Evolutionary conservation across 1,140 invertebrate genomes (phyloP).

Genomic region (Drosophila biarmipes): DNA sequence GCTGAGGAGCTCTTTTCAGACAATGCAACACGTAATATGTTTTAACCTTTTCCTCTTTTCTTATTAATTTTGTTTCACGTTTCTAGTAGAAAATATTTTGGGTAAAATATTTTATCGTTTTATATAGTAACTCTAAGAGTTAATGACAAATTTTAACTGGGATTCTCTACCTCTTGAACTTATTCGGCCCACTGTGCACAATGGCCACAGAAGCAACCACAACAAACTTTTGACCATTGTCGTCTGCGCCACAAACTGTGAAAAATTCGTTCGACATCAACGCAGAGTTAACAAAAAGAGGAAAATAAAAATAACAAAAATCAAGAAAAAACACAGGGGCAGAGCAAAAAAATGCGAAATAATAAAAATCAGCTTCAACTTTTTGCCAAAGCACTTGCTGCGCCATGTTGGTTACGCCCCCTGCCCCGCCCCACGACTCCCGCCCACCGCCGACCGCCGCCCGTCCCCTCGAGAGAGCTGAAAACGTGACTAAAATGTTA

Average conservation of each 20-base stretch:
- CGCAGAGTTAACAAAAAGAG: constrained; percentile 14
- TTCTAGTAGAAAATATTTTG: no score
- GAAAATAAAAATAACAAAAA: constrained; percentile 22
- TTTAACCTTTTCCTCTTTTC: no score
- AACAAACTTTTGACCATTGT: constrained; percentile 49
- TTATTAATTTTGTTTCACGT: no score
- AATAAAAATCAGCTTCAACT: constrained; percentile 69
- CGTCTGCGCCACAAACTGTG: constrained; percentile 59
- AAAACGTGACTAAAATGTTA: constrained; percentile 80
- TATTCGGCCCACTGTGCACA: constrained; percentile 26
- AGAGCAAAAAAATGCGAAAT: constrained; percentile 35
- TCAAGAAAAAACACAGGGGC: constrained; percentile 4
- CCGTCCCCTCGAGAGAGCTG: constrained; percentile 7
- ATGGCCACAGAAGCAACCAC: constrained; percentile 35
- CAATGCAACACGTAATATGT: no score
- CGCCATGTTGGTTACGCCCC: constrained; percentile 76
- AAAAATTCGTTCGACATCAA: constrained; percentile 78
- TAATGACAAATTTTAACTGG: background rate
- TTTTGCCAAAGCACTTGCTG: constrained; percentile 70
- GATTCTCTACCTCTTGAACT: background rate
- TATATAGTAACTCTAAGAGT: no score
- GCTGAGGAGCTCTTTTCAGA: no score
- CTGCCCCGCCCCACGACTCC: constrained; percentile 4
- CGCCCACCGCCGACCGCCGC: background rate
- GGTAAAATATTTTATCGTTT: no score